These are phyloP conservation scores for Valencia hispanica DNA, from an alignment of 2,797 vertebrate genomes.

Conservation along the genomic window DNA sequence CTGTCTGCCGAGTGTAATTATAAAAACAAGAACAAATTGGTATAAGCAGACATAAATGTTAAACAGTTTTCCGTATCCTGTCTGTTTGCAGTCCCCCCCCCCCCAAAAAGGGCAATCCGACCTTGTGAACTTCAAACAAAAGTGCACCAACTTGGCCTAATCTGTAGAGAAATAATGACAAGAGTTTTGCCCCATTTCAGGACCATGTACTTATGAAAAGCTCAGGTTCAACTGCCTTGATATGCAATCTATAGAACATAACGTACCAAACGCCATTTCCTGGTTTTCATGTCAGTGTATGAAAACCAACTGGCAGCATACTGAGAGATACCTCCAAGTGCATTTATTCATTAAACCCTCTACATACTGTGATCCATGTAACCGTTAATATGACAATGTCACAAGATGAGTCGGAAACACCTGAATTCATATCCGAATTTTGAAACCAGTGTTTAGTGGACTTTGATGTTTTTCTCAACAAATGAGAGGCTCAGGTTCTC, in stretches of 20 bases:
- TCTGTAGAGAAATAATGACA: background rate
- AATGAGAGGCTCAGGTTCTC: conserved; percentile 13
- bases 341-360: background rate
- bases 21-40: background rate
- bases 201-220: background rate
- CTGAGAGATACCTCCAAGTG: background rate
- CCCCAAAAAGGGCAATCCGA: too few species aligned
- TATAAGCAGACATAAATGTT: background rate
- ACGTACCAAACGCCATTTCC: too few species aligned
- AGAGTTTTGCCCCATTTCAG: background rate
- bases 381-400: background rate
- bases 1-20: background rate
- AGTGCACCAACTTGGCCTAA: background rate
- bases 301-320: background rate
- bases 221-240: background rate
- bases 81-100: background rate
- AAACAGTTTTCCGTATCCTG: background rate
- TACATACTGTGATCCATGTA: background rate
- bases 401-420: background rate
- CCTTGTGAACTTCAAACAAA: background rate
- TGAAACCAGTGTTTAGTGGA: conserved; percentile 4
- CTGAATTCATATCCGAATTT: conserved; percentile 3
- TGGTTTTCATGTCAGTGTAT: too few species aligned
- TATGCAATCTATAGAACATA: background rate
- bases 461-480: conserved; percentile 10